phyloP scores from a whole-genome alignment of 2,113 vertebrate genomes.

The Pituophis catenifer region DNA sequence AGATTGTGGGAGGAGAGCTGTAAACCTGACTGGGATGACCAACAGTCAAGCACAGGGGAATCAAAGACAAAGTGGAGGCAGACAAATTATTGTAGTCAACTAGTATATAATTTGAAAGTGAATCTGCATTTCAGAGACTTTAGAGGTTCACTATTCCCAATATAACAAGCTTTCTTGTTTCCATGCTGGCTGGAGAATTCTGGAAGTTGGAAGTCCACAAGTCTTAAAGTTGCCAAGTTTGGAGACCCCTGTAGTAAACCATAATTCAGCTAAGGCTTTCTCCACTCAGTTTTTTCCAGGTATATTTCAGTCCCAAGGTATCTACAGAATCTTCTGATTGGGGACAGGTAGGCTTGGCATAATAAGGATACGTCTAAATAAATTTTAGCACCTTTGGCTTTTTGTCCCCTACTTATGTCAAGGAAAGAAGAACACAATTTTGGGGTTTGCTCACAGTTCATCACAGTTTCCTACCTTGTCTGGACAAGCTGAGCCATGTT shows the following conservation, averaged over 20 bases:
- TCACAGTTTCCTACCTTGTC: neutral
- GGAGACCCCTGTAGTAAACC: neutral
- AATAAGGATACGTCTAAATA: neutral
- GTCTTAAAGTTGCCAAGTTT: neutral
- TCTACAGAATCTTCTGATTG: neutral
- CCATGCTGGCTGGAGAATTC: no score
- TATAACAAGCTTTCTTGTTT: no score
- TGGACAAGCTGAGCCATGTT: neutral
- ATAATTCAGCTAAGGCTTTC: neutral
- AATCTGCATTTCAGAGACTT: neutral
- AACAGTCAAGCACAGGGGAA: neutral
- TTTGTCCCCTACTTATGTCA: neutral
- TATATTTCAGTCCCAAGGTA: neutral
- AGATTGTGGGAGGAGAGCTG: neutral
- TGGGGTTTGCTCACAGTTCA: neutral
- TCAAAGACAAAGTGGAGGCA: neutral
- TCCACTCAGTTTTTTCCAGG: no score
- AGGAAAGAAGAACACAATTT: neutral
- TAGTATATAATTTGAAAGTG: neutral
- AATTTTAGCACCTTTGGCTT: neutral
- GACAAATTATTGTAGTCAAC: no score
- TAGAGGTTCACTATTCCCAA: neutral
- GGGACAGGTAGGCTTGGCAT: neutral
- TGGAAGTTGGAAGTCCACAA: no score
- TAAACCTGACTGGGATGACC: neutral